Evolutionary conservation across 2,113 vertebrate species (phyloP), one percentile per base, ranked within the genome.

Genomic region (Shinisaurus crocodilurus): DNA sequence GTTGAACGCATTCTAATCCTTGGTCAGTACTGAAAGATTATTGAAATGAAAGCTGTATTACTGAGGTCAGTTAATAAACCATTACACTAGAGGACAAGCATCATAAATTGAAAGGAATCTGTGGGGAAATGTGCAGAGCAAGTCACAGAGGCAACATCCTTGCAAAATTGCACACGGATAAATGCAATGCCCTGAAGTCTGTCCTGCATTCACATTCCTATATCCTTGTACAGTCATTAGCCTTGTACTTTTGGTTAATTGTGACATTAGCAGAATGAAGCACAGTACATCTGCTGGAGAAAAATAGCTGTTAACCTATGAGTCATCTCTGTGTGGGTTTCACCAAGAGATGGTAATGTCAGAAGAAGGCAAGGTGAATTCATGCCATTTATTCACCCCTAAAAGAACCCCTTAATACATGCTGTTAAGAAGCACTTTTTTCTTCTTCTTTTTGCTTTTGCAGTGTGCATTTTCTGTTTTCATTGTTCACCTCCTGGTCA

Each of bases 191-290:
- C 34, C 85, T 82, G 34, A 90, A 87, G 12, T n/a, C 80, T 92
- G 43, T 70, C 18, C 2, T 54, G 25, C 76, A 10, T 89, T 95
- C 82, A 75, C 76, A 76, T 81, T 88, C 69, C 90, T 89, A 34
- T 70, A 27, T 67, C 88, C 80, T 89, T 92, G 75, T 88, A 82
- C 72, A 60, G 82, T 77, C n/a, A 91, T n/a, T 88, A 92, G 70
- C 85, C 91, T 67, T 63, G 15, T 85, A 80, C 32, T 81, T 95
- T 83, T 93, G 79, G 50, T 83, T 95, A 90, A 93, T 91, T 92
- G 72, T 82, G 89, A 82, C 88, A 67, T 91, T 57, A 92, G 40
- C n/a, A 87, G 84, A 94, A 90, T 18, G 29, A 43, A 87, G 82
- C 20, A 12, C 69, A 40, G 2, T 43, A 79, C 23, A 63, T 43